These are phyloP conservation scores for Tetheella fluctuosa DNA, from an alignment of 2,888 invertebrate species.

Conservation along the genomic window DNA sequence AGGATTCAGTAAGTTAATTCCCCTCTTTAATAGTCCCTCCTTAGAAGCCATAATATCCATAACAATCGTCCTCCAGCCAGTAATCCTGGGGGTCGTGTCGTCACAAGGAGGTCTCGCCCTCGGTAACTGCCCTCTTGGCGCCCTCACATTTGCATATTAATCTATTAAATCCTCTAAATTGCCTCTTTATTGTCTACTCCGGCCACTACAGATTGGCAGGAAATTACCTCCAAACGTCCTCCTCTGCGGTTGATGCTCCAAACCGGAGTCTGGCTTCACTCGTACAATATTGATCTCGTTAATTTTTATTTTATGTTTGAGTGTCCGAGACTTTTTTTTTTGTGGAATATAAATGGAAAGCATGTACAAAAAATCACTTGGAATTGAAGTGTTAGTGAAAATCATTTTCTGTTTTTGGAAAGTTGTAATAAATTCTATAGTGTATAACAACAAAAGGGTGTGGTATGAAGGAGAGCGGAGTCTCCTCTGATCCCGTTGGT, in stretches of 20 bases:
- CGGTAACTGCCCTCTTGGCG: slow-evolving; percentile 16
- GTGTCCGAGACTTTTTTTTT: neutral
- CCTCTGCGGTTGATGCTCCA: slow-evolving; percentile 8
- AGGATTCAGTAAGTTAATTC: slow-evolving; percentile 28
- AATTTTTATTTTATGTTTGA: slow-evolving; percentile 5
- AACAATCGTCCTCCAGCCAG: slow-evolving; percentile 20
- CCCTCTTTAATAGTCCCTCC: slow-evolving; percentile 24
- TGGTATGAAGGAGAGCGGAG: no score
- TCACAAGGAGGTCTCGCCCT: slow-evolving; percentile 9
- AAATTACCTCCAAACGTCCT: slow-evolving; percentile 11
- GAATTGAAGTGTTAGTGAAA: no score
- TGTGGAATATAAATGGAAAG: neutral
- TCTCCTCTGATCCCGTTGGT: no score
- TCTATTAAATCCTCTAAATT: slow-evolving; percentile 24
- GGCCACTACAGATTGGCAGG: slow-evolving; percentile 11
- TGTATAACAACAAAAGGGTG: no score
- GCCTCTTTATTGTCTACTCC: slow-evolving; percentile 15
- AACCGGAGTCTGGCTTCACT: neutral
- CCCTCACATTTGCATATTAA: slow-evolving; percentile 28
- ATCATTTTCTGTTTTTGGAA: no score
- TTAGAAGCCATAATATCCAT: slow-evolving; percentile 24
- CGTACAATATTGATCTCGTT: slow-evolving; percentile 1
- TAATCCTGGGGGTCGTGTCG: slow-evolving; percentile 17
- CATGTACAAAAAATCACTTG: neutral
- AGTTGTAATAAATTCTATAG: no score